These are phyloP conservation scores for Alosa sapidissima DNA, from an alignment of 2,797 vertebrate genomes.

Conservation along the genomic window DNA sequence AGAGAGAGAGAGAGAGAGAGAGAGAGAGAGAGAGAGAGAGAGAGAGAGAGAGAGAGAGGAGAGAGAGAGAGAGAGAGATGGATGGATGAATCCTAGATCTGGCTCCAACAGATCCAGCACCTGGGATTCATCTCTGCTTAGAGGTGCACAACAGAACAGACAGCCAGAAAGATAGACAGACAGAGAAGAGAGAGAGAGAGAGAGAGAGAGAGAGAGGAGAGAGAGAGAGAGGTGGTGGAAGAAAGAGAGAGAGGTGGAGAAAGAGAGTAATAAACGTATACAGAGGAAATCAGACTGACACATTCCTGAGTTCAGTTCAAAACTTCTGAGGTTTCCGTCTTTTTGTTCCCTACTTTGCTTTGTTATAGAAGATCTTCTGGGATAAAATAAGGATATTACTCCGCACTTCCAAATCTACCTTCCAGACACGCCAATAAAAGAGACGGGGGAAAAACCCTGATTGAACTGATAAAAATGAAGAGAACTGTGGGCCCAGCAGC, in stretches of 20 bases:
- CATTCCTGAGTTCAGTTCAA: neutral
- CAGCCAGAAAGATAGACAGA: neutral
- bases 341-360: neutral
- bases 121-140: neutral
- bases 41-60: neutral
- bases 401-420: neutral
- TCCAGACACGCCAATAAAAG: neutral
- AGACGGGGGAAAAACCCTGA: neutral
- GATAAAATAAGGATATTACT: slow-evolving; percentile 13
- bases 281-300: neutral
- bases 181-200: neutral
- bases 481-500: neutral
- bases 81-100: neutral
- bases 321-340: neutral
- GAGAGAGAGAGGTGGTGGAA: neutral
- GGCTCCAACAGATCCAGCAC: too few species aligned
- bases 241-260: neutral
- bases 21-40: neutral
- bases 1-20: neutral
- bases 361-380: neutral
- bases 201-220: neutral
- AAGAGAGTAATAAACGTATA: neutral
- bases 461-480: neutral
- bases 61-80: neutral
- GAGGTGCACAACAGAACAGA: neutral